phyloP scores from a whole-genome alignment of 2,113 vertebrate species.

The Thunnus maccoyii region DNA sequence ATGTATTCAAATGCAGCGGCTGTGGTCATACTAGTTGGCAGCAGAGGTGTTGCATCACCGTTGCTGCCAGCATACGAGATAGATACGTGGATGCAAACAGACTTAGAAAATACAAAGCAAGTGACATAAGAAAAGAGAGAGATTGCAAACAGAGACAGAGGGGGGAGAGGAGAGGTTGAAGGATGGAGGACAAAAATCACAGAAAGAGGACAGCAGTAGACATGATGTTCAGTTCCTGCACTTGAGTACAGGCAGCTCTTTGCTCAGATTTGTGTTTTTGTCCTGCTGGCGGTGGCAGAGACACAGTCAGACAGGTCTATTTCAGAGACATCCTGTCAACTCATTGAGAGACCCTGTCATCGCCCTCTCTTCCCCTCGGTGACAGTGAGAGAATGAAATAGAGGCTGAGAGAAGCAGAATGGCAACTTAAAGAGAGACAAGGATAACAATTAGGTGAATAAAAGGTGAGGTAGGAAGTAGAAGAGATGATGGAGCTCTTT shows the following conservation, averaged over 20 bases:
- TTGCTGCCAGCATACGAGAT: neutral
- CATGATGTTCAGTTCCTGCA: neutral
- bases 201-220: neutral
- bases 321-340: constrained; percentile 49
- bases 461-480: neutral
- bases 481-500: neutral
- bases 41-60: constrained; percentile 9
- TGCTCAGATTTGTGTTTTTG: constrained; percentile 29
- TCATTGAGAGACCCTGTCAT: constrained; percentile 35
- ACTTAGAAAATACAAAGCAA: neutral
- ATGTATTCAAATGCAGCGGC: constrained; percentile 25
- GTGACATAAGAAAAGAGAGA: neutral
- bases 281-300: constrained; percentile 32
- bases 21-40: constrained; percentile 26
- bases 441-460: neutral
- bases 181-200: neutral
- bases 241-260: neutral
- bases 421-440: constrained; percentile 10
- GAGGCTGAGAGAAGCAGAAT: constrained; percentile 1
- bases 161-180: neutral
- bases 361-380: constrained; percentile 38
- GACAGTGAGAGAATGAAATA: constrained; percentile 28
- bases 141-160: constrained; percentile 14
- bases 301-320: constrained; percentile 42
- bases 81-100: constrained; percentile 13